Evolutionary conservation across 2,888 invertebrate species (phyloP).

Genomic region (Ennomos quercinarius): DNA sequence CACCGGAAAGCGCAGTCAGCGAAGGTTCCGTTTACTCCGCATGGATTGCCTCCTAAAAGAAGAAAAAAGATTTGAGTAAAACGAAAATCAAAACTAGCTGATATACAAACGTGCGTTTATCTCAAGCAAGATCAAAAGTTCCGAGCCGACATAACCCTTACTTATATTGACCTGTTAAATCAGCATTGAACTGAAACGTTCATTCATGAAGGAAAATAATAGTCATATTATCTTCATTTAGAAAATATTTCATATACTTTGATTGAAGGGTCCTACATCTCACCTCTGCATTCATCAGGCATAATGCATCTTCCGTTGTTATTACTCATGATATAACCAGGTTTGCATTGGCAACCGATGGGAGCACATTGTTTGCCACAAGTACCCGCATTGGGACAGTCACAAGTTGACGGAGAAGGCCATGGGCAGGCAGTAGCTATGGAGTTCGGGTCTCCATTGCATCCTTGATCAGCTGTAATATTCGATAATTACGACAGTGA

Average conservation of each 20-base stretch:
- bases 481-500: neutral
- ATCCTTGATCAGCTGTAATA: constrained; percentile 29
- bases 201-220: too few relatives aligned
- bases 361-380: constrained; percentile 35
- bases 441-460: constrained; percentile 49
- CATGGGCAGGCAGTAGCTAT: constrained; percentile 42
- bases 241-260: too few relatives aligned
- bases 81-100: too few relatives aligned
- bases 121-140: too few relatives aligned
- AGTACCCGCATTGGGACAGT: constrained; percentile 41
- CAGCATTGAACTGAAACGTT: too few relatives aligned
- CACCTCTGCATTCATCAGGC: constrained; percentile 46
- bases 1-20: constrained; percentile 50
- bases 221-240: too few relatives aligned
- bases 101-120: too few relatives aligned
- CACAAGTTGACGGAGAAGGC: constrained; percentile 47
- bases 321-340: constrained; percentile 42
- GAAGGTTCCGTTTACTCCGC: constrained; percentile 52
- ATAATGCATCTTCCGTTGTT: constrained; percentile 44
- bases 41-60: constrained; percentile 51
- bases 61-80: neutral
- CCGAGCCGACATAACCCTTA: too few relatives aligned
- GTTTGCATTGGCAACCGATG: constrained; percentile 48
- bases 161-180: too few relatives aligned
- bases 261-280: neutral